A percentile compares a stretch with the other conserved stretches of the same genome.
phyloP scores from a whole-genome alignment of 2,113 vertebrate species.

The Notarius quadriscutis region DNA sequence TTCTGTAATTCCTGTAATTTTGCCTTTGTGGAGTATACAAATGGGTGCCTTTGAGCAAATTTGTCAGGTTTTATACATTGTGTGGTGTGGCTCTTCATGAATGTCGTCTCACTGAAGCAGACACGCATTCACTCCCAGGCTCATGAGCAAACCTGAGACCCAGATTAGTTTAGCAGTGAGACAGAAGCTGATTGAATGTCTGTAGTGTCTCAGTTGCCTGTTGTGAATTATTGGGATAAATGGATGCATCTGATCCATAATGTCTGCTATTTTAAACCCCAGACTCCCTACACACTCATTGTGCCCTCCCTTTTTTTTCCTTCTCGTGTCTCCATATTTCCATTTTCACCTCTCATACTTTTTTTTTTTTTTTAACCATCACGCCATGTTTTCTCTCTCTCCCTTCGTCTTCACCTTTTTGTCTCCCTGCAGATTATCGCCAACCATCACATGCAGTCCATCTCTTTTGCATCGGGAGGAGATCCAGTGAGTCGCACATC shows the following conservation, averaged over 20 bases:
- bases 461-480: constrained; percentile 97
- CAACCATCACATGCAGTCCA: constrained; percentile 99
- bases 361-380: not conserved
- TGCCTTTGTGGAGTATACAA: not conserved
- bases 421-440: constrained; percentile 87
- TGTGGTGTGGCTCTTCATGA: not conserved
- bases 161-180: constrained; percentile 1
- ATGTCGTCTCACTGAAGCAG: not conserved
- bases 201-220: constrained; percentile 1
- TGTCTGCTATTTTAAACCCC: constrained; percentile 17
- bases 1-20: not conserved
- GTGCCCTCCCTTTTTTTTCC: not conserved
- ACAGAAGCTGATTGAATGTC: constrained; percentile 27
- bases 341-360: constrained; percentile 25
- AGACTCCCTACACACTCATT: constrained; percentile 9
- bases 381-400: constrained; percentile 27
- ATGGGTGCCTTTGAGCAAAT: not conserved
- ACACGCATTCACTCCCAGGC: not conserved
- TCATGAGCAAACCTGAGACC: not conserved
- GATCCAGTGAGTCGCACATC: constrained; percentile 84
- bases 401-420: constrained; percentile 28
- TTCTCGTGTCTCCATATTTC: not conserved
- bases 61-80: not conserved
- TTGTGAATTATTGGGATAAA: constrained; percentile 18
- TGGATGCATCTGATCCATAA: constrained; percentile 17